These are phyloP conservation scores for Telenomus remus DNA, from an alignment of 1,140 invertebrate species.

Conservation along the genomic window DNA sequence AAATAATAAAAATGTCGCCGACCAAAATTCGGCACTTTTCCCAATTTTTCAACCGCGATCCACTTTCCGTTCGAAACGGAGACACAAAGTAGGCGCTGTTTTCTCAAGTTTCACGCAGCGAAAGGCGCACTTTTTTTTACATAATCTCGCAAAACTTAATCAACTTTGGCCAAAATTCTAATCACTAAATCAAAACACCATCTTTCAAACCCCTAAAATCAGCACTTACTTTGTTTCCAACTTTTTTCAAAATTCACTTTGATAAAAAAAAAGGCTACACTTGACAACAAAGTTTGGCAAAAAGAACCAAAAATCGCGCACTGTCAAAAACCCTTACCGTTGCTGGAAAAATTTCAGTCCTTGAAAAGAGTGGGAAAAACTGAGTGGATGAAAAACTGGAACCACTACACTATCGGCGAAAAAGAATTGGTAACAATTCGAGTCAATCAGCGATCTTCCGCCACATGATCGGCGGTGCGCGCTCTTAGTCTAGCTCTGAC, in stretches of 20 bases:
- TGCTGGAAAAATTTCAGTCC: not conserved
- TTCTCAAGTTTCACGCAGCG: constrained; percentile 60
- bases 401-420: constrained; percentile 17
- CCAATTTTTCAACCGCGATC: constrained; percentile 57
- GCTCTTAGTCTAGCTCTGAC: constrained; percentile 72
- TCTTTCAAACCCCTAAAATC: not conserved
- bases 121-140: constrained; percentile 60
- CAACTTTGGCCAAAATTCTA: constrained; percentile 34
- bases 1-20: constrained; percentile 6
- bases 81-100: constrained; percentile 55
- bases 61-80: constrained; percentile 56
- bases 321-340: not conserved
- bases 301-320: too few species aligned
- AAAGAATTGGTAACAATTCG: constrained; percentile 20
- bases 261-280: too few species aligned
- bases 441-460: constrained; percentile 56
- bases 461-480: constrained; percentile 63
- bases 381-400: constrained; percentile 3
- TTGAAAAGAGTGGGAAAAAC: not conserved
- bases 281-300: too few species aligned
- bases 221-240: too few species aligned
- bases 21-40: constrained; percentile 44
- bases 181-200: not conserved
- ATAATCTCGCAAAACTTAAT: constrained; percentile 44
- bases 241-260: too few species aligned